Evolutionary conservation across 2,888 invertebrate genomes (phyloP).

Genomic region (Luperina testacea): DNA sequence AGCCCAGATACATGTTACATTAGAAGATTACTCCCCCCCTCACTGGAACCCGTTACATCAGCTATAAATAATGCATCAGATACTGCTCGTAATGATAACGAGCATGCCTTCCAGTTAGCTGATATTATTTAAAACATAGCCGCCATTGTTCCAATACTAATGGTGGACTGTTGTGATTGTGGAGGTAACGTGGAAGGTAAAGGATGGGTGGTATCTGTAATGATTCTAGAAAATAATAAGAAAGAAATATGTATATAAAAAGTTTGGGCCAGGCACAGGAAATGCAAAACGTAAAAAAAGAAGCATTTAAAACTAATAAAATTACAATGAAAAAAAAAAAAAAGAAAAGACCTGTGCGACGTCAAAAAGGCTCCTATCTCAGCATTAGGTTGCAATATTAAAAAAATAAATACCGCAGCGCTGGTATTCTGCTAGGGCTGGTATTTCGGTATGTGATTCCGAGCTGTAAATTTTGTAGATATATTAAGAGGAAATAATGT

Average conservation of each 20-base stretch:
- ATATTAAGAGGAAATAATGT: background rate
- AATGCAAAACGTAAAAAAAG: background rate
- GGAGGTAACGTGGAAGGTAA: background rate
- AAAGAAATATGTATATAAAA: background rate
- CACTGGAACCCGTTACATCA: slow-evolving; percentile 76
- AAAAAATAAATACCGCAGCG: background rate
- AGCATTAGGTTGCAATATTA: background rate
- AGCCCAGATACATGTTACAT: slow-evolving; percentile 61
- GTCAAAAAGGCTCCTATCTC: background rate
- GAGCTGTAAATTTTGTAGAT: background rate
- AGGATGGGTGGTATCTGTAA: slow-evolving; percentile 37
- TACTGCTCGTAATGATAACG: slow-evolving; percentile 80
- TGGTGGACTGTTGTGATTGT: slow-evolving; percentile 59
- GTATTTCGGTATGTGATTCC: background rate
- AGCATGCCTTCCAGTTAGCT: slow-evolving; percentile 74
- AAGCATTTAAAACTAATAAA: background rate
- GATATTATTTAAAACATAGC: slow-evolving; percentile 76
- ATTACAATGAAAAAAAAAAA: background rate
- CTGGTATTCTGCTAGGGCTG: background rate
- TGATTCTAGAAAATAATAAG: background rate
- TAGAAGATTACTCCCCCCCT: slow-evolving; percentile 65
- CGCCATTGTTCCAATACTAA: slow-evolving; percentile 71
- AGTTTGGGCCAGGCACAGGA: background rate
- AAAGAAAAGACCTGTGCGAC: background rate
- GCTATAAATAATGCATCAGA: slow-evolving; percentile 77